Evolutionary conservation across 2,888 invertebrate species (phyloP).

Genomic region (Scaptodrosophila latifasciaeformis): DNA sequence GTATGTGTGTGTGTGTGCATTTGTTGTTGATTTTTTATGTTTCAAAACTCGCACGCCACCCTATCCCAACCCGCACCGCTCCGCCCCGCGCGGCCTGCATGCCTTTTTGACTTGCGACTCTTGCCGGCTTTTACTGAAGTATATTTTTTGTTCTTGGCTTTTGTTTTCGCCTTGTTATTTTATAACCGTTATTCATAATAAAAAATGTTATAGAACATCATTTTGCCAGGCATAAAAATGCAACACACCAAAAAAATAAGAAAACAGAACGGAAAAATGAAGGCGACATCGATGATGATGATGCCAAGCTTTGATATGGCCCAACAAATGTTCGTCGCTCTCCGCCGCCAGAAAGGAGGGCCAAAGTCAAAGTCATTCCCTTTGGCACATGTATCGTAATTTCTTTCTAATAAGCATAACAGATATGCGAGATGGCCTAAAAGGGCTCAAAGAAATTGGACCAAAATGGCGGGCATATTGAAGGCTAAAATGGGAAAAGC

Average conservation of each 20-base stretch:
- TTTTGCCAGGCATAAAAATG: slow-evolving; percentile 70
- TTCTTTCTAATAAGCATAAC: slow-evolving; percentile 63
- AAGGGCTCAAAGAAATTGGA: not conserved
- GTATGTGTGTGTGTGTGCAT: not conserved
- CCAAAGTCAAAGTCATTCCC: slow-evolving; percentile 11
- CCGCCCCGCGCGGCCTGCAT: slow-evolving; percentile 5
- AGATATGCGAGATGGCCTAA: slow-evolving; percentile 13
- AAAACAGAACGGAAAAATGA: slow-evolving; percentile 21
- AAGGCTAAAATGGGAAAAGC: slow-evolving; percentile 15
- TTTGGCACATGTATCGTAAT: slow-evolving; percentile 45
- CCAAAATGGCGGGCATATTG: slow-evolving; percentile 8
- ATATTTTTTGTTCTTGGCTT: slow-evolving; percentile 19
- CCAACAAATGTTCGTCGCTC: not conserved
- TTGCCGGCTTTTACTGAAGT: slow-evolving; percentile 25
- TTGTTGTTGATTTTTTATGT: slow-evolving; percentile 36
- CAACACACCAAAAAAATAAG: slow-evolving; percentile 46
- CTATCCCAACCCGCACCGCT: not conserved
- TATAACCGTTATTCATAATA: slow-evolving; percentile 69
- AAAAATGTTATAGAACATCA: slow-evolving; percentile 71
- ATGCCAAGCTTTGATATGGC: not conserved
- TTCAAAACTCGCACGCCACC: slow-evolving; percentile 13
- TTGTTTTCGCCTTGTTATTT: slow-evolving; percentile 53
- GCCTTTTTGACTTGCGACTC: slow-evolving; percentile 54
- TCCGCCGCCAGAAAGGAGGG: slow-evolving; percentile 14
- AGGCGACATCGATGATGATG: not conserved